Conservation (phyloP, 2,797 vertebrate species). For the Philypnodon macrostomus region DNA sequence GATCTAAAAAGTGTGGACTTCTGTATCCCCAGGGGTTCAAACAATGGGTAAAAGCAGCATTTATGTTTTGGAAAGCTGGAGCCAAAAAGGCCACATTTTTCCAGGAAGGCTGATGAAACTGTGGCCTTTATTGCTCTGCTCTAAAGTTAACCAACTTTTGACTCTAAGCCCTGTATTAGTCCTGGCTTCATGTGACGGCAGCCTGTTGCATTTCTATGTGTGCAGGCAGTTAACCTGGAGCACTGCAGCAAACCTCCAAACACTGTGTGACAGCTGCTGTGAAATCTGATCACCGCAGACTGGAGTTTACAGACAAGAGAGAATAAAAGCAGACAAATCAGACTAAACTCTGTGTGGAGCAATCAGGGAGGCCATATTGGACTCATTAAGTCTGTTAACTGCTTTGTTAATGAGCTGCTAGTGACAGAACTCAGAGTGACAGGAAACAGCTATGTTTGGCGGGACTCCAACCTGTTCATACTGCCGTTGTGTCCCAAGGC, state of each 20-base stretch:
- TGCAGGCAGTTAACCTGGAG: conserved; percentile 8
- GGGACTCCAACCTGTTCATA: too few relatives aligned
- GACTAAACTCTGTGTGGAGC: conserved; percentile 14
- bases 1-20: too few relatives aligned
- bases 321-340: background rate
- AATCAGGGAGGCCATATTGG: conserved; percentile 51
- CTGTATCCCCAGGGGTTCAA: too few relatives aligned
- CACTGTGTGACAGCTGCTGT: conserved; percentile 37
- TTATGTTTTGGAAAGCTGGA: too few relatives aligned
- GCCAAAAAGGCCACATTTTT: too few relatives aligned
- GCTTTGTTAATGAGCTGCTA: conserved; percentile 39
- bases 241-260: conserved; percentile 36
- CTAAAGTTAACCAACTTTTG: too few relatives aligned
- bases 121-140: too few relatives aligned
- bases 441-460: too few relatives aligned
- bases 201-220: conserved; percentile 24
- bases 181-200: conserved; percentile 37
- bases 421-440: conserved; percentile 19
- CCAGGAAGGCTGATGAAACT: too few relatives aligned
- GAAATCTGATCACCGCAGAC: background rate
- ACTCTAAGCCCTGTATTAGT: background rate
- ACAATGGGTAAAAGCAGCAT: too few relatives aligned
- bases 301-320: conserved; percentile 7
- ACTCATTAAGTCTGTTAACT: conserved; percentile 58
- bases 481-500: too few relatives aligned